These are phyloP conservation scores for Tribolium castaneum DNA, from an alignment of 1,140 invertebrate species.

Conservation along the genomic window DNA sequence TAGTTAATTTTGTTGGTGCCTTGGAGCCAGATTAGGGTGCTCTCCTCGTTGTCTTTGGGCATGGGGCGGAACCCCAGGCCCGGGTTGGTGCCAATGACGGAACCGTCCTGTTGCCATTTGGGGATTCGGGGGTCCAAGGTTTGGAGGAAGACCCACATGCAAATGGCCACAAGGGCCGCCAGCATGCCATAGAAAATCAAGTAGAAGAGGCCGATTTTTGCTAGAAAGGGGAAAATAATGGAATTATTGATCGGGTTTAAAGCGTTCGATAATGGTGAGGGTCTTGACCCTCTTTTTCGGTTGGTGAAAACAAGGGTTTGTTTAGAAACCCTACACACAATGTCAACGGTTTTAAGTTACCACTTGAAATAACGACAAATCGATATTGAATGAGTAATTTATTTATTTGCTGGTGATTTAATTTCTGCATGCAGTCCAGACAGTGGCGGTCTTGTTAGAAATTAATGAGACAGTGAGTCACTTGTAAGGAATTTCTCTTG, in stretches of 20 bases:
- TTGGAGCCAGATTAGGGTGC: slow-evolving; percentile 94
- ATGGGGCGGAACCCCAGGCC: slow-evolving; percentile 94
- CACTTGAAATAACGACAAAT: background rate
- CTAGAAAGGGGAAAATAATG: slow-evolving; percentile 65
- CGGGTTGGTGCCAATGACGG: slow-evolving; percentile 92
- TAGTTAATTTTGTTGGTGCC: slow-evolving; percentile 82
- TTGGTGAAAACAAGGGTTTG: no score
- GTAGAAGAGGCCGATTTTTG: slow-evolving; percentile 93
- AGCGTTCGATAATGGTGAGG: background rate
- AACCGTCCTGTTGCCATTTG: slow-evolving; percentile 82
- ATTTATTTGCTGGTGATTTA: no score
- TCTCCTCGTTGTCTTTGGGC: slow-evolving; percentile 91
- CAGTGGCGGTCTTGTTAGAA: no score
- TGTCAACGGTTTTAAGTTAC: no score
- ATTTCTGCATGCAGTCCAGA: no score
- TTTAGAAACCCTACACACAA: no score
- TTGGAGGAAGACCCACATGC: slow-evolving; percentile 92
- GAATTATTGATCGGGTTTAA: no score
- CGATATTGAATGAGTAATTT: background rate
- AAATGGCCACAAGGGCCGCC: slow-evolving; percentile 87
- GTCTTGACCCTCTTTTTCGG: background rate
- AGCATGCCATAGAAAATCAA: slow-evolving; percentile 90
- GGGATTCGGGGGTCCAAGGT: slow-evolving; percentile 89
- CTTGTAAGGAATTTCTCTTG: no score
- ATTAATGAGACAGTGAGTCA: no score